These are phyloP conservation scores for Pandemis corylana DNA, from an alignment of 2,888 invertebrate genomes.

Conservation along the genomic window DNA sequence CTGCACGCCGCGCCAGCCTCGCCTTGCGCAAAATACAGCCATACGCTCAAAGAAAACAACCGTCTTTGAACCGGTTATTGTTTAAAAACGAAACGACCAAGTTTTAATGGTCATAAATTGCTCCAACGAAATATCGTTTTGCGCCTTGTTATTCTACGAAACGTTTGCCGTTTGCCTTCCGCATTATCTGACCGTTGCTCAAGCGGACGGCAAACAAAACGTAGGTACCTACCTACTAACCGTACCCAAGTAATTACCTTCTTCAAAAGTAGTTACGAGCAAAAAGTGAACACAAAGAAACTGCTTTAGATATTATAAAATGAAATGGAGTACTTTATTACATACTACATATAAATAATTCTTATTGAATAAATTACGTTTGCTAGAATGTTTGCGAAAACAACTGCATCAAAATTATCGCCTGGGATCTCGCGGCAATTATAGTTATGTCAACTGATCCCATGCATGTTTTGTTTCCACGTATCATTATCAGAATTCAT, in stretches of 20 bases:
- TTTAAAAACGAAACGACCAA: conserved; percentile 71
- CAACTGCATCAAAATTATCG: background rate
- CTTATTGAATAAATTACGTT: background rate
- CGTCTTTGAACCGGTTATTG: conserved; percentile 76
- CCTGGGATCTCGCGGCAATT: background rate
- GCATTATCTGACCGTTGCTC: conserved; percentile 52
- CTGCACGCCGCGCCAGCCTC: conserved; percentile 51
- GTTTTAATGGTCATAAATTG: conserved; percentile 72
- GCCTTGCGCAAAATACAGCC: conserved; percentile 70
- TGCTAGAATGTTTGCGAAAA: background rate
- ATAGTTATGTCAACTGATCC: background rate
- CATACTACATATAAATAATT: background rate
- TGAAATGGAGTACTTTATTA: background rate
- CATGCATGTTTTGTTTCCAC: background rate
- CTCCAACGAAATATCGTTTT: conserved; percentile 61
- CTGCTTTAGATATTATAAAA: background rate
- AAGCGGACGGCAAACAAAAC: conserved; percentile 47
- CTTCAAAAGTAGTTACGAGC: conserved; percentile 31
- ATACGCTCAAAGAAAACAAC: conserved; percentile 71
- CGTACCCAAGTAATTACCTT: conserved; percentile 27
- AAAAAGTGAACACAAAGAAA: conserved; percentile 27
- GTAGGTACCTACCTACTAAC: conserved; percentile 33
- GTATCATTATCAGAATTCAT: background rate
- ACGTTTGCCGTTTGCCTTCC: conserved; percentile 57
- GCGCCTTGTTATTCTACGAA: conserved; percentile 60